A percentile compares a stretch with the other conserved stretches of the same genome.
Evolutionary conservation across 2,113 vertebrate species (phyloP).

Genomic region (Hystrix cristata): DNA sequence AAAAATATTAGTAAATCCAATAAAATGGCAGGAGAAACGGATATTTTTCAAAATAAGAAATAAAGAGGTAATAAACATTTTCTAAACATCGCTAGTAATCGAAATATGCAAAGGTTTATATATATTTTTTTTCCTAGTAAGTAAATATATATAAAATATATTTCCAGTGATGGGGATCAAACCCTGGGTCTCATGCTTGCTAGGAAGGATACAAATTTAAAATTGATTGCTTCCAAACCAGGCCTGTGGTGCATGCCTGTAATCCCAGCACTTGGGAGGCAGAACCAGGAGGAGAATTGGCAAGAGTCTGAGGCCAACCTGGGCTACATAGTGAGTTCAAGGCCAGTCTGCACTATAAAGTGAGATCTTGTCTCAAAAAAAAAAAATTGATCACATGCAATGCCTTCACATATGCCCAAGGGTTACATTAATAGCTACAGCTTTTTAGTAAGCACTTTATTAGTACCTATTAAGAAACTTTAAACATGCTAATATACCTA

Average conservation of each 20-base stretch:
- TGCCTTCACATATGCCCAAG: neutral
- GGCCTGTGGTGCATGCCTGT: too few species aligned
- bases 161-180: neutral
- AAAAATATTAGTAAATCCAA: slow-evolving; percentile 31
- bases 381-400: neutral
- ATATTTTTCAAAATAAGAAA: neutral
- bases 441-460: neutral
- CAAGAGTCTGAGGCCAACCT: too few species aligned
- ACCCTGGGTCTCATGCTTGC: neutral
- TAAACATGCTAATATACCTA: neutral
- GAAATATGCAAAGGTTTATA: neutral
- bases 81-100: neutral
- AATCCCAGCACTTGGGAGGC: too few species aligned
- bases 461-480: neutral
- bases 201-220: neutral
- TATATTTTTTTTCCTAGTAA: neutral
- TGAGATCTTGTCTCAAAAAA: too few species aligned
- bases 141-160: neutral
- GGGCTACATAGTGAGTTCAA: too few species aligned
- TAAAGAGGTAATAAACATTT: neutral
- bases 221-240: neutral
- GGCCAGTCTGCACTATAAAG: too few species aligned
- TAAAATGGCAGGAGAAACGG: slow-evolving; percentile 4
- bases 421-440: neutral
- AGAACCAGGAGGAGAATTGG: too few species aligned